Evolutionary conservation across 2,888 invertebrate genomes (phyloP), one percentile per base, ranked within the genome.

Genomic region (Lasioglossum oenotherae): DNA sequence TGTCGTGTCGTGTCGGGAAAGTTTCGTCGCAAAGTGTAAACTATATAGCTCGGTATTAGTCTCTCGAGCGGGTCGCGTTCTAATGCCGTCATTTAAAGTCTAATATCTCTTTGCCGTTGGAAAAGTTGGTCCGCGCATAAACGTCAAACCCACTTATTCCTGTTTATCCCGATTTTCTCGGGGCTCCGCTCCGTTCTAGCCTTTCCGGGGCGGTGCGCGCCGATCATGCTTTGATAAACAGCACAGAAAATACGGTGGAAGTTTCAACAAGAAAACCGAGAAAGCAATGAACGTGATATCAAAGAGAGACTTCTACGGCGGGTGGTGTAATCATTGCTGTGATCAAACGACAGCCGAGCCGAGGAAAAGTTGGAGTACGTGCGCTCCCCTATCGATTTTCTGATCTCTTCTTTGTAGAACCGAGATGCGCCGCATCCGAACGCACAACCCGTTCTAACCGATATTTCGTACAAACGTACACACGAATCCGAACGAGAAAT

Each of bases 31-130:
- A 31, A 72, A 81, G 64, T 67, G 81, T 74, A 80, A 72, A 79
- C 81, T 69, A 86, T 84, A 81, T 74, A 73, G 38, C 67, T 19
- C 35, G 35, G 78, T 75, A 76, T 89, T 89, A 87, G 81, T 87
- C 73, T 76, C 79, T 76, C 78, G 75, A 80, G 84, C 87, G 81
- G 89, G 89, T 88, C 83, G 86, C 89, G 89, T 92, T 87, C 91
- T 89, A 90, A 91, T 91, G 81, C 85, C 86, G 81, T 86, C 88
- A 88, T 92, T 92, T 90, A 88, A 88, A 92, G 85, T 91, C 90
- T 90, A 89, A 92, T 89, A 90, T 90, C 89, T 82, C 85, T 41
- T 60, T 31, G 60, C 53, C 75, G 69, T 44, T 71, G 77, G 85
- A 80, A 88, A 89, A 90, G 91, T 92, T 91, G 82, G 73, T 80